Conservation (phyloP, 2,888 invertebrate genomes). For the Mycogona germanica region DNA sequence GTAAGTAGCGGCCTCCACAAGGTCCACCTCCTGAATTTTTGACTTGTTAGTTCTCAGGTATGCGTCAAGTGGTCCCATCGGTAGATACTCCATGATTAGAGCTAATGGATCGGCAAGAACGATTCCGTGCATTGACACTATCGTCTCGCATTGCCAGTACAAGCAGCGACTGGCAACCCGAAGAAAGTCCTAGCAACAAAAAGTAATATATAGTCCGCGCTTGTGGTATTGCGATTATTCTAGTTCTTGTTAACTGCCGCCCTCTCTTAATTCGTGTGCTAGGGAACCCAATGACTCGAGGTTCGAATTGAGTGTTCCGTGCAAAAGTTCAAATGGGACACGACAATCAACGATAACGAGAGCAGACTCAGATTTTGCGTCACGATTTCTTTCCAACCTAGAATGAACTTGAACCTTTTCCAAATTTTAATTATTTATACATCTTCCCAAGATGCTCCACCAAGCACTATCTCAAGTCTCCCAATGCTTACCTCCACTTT, state of each 20-base stretch:
- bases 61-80: slow-evolving; percentile 60
- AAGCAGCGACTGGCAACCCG: slow-evolving; percentile 66
- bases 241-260: no score
- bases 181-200: slow-evolving; percentile 45
- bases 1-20: slow-evolving; percentile 68
- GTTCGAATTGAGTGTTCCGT: no score
- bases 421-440: no score
- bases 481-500: not conserved
- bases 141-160: slow-evolving; percentile 57
- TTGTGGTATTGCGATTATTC: not conserved
- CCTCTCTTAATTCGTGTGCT: no score
- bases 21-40: slow-evolving; percentile 42
- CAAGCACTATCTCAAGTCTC: no score
- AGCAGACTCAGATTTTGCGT: no score
- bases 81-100: slow-evolving; percentile 66
- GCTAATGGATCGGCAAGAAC: slow-evolving; percentile 64
- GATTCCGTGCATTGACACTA: slow-evolving; percentile 56
- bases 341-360: no score
- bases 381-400: no score
- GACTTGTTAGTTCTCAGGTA: slow-evolving; percentile 37
- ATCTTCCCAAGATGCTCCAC: no score
- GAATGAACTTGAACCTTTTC: no score
- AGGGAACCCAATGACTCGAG: no score
- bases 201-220: not conserved
- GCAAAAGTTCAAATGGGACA: no score